Evolutionary conservation across 2,888 invertebrate genomes (phyloP).

Genomic region (Leptopterna dolabrata): DNA sequence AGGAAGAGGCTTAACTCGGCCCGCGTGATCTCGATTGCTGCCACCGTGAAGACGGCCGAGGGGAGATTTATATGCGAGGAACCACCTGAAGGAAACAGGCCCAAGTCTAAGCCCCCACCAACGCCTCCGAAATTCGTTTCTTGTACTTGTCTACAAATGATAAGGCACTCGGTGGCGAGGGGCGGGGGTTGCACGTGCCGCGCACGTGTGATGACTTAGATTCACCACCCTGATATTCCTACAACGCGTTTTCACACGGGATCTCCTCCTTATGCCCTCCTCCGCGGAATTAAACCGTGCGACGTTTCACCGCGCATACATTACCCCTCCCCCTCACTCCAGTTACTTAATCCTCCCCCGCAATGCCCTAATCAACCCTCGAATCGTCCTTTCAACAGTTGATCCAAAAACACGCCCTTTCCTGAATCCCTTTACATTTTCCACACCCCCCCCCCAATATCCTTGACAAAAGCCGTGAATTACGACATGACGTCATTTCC

Average conservation of each 20-base stretch:
- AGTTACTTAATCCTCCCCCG: background rate
- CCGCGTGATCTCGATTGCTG: background rate
- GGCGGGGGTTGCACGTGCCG: background rate
- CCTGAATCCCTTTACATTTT: background rate
- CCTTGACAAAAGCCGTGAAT: too few species aligned
- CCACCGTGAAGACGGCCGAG: background rate
- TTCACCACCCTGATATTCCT: background rate
- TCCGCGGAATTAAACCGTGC: conserved; percentile 27
- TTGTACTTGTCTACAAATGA: conserved; percentile 18
- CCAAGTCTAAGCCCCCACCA: background rate
- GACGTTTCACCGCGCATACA: conserved; percentile 46
- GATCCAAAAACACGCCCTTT: background rate
- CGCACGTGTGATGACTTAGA: conserved; percentile 49
- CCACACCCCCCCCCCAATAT: background rate
- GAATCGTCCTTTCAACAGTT: conserved; percentile 42
- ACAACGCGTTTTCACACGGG: conserved; percentile 44
- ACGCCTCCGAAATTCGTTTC: conserved; percentile 27
- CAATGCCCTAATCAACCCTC: conserved; percentile 33
- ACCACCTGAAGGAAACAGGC: background rate
- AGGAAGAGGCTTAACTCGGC: background rate
- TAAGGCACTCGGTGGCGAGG: background rate
- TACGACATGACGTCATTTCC: too few species aligned
- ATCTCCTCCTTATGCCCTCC: background rate
- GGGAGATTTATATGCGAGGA: background rate
- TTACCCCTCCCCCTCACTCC: too few species aligned